Evolutionary conservation across 1,140 invertebrate genomes (phyloP).

Genomic region (Ptiloglossa arizonensis): DNA sequence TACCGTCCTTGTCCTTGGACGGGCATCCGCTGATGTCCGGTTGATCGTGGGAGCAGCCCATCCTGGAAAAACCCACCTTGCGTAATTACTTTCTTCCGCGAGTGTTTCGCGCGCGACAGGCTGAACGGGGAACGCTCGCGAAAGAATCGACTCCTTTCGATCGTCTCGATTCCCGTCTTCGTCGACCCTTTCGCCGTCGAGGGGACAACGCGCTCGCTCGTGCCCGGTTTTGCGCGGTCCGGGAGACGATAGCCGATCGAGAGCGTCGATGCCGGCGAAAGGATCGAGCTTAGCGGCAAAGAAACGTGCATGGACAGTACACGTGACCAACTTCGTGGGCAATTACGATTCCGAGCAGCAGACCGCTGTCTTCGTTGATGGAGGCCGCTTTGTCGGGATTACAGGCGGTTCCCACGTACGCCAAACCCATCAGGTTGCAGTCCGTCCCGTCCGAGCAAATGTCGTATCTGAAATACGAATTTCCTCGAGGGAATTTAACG

Average conservation of each 20-base stretch:
- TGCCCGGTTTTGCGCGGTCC: no score
- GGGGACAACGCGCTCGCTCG: no score
- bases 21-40: slow-evolving; percentile 78
- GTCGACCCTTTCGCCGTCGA: slow-evolving; percentile 1
- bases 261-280: slow-evolving; percentile 6
- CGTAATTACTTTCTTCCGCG: neutral
- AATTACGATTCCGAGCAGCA: slow-evolving; percentile 86
- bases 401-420: slow-evolving; percentile 86
- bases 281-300: neutral
- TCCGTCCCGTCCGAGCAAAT: slow-evolving; percentile 84
- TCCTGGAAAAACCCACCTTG: slow-evolving; percentile 75
- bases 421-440: slow-evolving; percentile 86
- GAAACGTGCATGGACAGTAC: slow-evolving; percentile 76
- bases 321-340: slow-evolving; percentile 89
- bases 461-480: slow-evolving; percentile 80
- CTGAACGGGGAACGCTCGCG: neutral
- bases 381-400: slow-evolving; percentile 84
- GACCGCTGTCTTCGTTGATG: slow-evolving; percentile 87
- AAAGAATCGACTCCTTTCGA: neutral
- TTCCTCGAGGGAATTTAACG: slow-evolving; percentile 61
- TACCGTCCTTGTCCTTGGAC: slow-evolving; percentile 74
- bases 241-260: neutral
- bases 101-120: neutral
- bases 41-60: slow-evolving; percentile 85
- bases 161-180: neutral